These are phyloP conservation scores for Eulemur mongoz DNA, from an alignment of 2,797 vertebrate species.

Conservation along the genomic window DNA sequence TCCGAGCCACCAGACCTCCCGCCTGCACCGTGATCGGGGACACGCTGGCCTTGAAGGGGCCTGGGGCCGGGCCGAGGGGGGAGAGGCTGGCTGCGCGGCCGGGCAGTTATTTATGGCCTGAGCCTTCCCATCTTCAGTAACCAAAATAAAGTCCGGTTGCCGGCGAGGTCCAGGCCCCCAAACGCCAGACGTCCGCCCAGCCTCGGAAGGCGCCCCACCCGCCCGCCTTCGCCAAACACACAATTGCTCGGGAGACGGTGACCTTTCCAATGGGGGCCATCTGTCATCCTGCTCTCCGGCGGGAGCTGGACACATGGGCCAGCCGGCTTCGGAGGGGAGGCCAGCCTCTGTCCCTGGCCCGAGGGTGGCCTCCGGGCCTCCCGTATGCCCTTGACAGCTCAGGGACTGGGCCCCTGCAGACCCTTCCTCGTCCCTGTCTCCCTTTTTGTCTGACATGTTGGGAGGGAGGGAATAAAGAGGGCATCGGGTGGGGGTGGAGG, in stretches of 20 bases:
- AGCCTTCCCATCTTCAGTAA: conserved; percentile 64
- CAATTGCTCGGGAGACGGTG: conserved; percentile 5
- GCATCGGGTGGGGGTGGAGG: accelerated
- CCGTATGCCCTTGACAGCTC: neutral
- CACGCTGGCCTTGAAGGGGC: conserved; percentile 67
- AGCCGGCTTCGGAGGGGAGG: neutral
- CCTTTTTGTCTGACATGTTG: neutral
- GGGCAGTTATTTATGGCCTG: conserved; percentile 68
- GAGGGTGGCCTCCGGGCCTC: neutral
- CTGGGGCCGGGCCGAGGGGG: conserved; percentile 25
- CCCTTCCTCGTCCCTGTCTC: neutral
- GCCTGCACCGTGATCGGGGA: conserved; percentile 10
- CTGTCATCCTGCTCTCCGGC: conserved; percentile 58
- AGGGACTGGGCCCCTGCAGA: neutral
- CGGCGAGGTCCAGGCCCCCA: conserved; percentile 27
- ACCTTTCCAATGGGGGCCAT: conserved; percentile 63
- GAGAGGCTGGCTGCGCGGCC: conserved; percentile 65
- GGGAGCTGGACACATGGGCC: conserved; percentile 19
- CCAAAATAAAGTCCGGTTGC: conserved; percentile 67
- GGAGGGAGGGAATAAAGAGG: neutral
- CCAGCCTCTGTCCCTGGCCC: neutral
- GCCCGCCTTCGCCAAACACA: neutral
- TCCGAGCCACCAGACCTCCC: conserved; percentile 77
- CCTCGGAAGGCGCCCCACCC: neutral
- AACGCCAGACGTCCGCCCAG: conserved; percentile 26